Conservation (phyloP, 2,113 vertebrate genomes). For the Malurus melanocephalus region DNA sequence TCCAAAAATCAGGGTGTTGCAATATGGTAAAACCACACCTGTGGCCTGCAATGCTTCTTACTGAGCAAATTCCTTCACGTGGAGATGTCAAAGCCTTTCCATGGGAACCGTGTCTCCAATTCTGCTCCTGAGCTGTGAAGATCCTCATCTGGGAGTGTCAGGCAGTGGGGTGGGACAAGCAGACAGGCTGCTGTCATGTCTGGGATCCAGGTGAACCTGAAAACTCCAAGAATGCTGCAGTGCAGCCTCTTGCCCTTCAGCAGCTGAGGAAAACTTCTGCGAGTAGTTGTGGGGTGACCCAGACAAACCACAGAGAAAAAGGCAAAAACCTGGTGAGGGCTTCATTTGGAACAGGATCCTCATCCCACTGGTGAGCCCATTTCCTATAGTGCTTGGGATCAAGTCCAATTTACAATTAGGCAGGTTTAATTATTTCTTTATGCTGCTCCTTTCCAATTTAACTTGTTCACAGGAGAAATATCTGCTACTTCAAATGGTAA, state of each 20-base stretch:
- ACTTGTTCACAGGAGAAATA: background rate
- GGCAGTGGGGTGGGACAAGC: background rate
- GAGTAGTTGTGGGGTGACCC: background rate
- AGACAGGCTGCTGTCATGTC: background rate
- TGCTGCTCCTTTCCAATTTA: background rate
- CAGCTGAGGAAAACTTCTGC: background rate
- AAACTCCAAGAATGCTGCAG: background rate
- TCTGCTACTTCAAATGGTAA: background rate
- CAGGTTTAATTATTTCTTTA: background rate
- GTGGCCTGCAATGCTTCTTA: background rate
- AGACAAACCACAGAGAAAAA: background rate
- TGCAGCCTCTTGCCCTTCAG: background rate
- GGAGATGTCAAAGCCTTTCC: background rate
- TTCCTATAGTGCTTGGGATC: background rate
- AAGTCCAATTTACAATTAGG: background rate
- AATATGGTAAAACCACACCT: background rate
- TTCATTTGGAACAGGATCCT: background rate
- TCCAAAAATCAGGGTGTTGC: background rate
- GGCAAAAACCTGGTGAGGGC: background rate
- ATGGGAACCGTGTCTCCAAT: background rate
- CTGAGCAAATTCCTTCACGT: background rate
- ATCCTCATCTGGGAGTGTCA: background rate
- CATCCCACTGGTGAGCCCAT: background rate
- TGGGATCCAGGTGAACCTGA: background rate
- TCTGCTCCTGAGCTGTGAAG: background rate